Percentiles rank a stretch among this genome's conserved stretches.
These are phyloP conservation scores for Eilema caniola DNA, from an alignment of 2,888 invertebrate genomes.

Conservation along the genomic window DNA sequence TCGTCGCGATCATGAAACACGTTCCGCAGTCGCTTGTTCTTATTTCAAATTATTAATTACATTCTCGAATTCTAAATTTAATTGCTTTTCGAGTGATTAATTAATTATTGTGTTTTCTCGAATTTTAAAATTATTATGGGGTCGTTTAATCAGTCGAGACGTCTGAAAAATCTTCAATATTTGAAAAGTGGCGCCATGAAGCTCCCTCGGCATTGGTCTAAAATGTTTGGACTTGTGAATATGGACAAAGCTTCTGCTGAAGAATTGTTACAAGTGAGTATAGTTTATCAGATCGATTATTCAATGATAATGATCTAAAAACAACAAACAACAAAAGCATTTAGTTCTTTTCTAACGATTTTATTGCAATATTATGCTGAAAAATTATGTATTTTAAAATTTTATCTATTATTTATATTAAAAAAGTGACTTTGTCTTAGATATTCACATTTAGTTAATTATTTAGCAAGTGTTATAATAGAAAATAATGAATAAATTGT, in stretches of 20 bases:
- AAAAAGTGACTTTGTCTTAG: neutral
- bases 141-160: slow-evolving; percentile 59
- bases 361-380: neutral
- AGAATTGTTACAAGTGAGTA: slow-evolving; percentile 73
- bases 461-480: neutral
- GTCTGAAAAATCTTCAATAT: slow-evolving; percentile 65
- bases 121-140: slow-evolving; percentile 52
- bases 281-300: neutral
- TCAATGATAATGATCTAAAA: neutral
- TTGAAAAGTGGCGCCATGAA: slow-evolving; percentile 73
- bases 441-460: too few species aligned
- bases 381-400: too few species aligned
- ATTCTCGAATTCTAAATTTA: neutral
- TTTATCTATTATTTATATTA: neutral
- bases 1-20: slow-evolving; percentile 33
- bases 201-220: slow-evolving; percentile 74
- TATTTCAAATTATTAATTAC: slow-evolving; percentile 18
- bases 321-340: neutral
- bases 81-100: slow-evolving; percentile 15
- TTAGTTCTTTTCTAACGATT: too few species aligned
- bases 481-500: neutral
- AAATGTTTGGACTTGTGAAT: slow-evolving; percentile 69
- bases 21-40: slow-evolving; percentile 22
- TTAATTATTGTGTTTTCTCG: slow-evolving; percentile 1
- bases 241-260: slow-evolving; percentile 64